A percentile compares a stretch with the other conserved stretches of the same genome.
These are phyloP conservation scores for Austrolebias charrua DNA, from an alignment of 2,797 vertebrate species.

Conservation along the genomic window DNA sequence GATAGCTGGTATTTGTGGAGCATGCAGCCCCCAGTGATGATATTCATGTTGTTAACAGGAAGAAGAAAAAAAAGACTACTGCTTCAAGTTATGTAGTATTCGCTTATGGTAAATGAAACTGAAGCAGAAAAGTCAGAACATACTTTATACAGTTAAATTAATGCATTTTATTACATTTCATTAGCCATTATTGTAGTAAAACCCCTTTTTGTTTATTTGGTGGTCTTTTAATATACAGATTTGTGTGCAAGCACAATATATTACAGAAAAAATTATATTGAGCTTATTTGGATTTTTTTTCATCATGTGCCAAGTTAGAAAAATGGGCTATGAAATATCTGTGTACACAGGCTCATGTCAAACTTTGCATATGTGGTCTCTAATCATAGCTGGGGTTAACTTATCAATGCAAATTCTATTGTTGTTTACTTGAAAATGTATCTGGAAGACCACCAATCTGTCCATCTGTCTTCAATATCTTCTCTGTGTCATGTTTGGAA, in stretches of 20 bases:
- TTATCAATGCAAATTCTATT: too few relatives aligned
- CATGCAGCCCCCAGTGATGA: slow-evolving; percentile 24
- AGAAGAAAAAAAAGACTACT: slow-evolving; percentile 16
- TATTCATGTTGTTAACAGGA: slow-evolving; percentile 5
- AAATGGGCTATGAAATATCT: too few relatives aligned
- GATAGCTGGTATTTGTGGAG: slow-evolving; percentile 37
- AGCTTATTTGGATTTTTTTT: not conserved
- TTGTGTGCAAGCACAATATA: not conserved
- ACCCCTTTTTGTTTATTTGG: not conserved
- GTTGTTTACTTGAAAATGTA: too few relatives aligned
- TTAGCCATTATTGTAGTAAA: not conserved
- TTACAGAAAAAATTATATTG: not conserved
- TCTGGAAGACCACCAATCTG: too few relatives aligned
- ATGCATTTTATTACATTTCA: not conserved
- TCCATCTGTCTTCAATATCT: too few relatives aligned
- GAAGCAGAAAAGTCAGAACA: not conserved
- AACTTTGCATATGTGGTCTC: too few relatives aligned
- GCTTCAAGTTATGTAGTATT: not conserved
- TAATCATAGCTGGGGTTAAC: too few relatives aligned
- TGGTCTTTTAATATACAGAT: not conserved
- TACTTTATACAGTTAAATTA: too few relatives aligned
- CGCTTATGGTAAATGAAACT: not conserved
- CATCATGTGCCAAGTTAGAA: too few relatives aligned
- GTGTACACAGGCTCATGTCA: too few relatives aligned
- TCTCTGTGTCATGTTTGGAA: too few relatives aligned